Evolutionary conservation across 2,797 vertebrate genomes (phyloP).

Genomic region (Sorex maritimensis): DNA sequence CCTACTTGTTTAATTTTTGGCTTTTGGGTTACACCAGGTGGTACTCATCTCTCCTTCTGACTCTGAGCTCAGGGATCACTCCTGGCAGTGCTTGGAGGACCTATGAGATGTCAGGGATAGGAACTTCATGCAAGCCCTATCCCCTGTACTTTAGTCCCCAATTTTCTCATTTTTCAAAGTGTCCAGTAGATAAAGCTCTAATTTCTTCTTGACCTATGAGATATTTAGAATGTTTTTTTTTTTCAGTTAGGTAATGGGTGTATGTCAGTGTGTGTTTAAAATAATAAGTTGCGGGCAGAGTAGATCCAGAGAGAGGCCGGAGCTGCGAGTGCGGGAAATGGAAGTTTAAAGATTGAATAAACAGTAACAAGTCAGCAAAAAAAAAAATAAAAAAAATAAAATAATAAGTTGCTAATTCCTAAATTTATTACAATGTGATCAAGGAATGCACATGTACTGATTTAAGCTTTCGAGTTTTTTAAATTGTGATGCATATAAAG

Average conservation of each 20-base stretch:
- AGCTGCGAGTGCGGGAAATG: too few relatives aligned
- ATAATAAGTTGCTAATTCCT: constrained; percentile 57
- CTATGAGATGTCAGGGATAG: too few relatives aligned
- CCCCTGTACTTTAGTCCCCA: too few relatives aligned
- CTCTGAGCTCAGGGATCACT: too few relatives aligned
- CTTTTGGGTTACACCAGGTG: too few relatives aligned
- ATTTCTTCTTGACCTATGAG: constrained; percentile 61
- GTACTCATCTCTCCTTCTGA: too few relatives aligned
- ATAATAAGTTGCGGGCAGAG: not conserved
- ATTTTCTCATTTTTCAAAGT: constrained; percentile 51
- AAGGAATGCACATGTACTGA: not conserved
- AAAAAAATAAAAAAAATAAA: too few relatives aligned
- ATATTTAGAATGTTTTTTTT: constrained; percentile 54
- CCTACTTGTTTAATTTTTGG: not conserved
- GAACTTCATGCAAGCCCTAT: too few relatives aligned
- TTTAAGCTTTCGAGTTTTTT: not conserved
- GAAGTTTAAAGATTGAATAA: too few relatives aligned
- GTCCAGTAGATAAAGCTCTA: constrained; percentile 33
- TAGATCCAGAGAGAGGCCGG: too few relatives aligned
- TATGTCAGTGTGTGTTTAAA: constrained; percentile 43
- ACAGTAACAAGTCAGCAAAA: too few relatives aligned
- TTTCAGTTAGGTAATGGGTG: constrained; percentile 43
- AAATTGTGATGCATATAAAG: not conserved
- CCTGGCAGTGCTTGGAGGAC: too few relatives aligned
- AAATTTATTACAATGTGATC: constrained; percentile 21